phyloP scores from a whole-genome alignment of 2,888 invertebrate genomes.

The Pseudococcus longispinus region DNA sequence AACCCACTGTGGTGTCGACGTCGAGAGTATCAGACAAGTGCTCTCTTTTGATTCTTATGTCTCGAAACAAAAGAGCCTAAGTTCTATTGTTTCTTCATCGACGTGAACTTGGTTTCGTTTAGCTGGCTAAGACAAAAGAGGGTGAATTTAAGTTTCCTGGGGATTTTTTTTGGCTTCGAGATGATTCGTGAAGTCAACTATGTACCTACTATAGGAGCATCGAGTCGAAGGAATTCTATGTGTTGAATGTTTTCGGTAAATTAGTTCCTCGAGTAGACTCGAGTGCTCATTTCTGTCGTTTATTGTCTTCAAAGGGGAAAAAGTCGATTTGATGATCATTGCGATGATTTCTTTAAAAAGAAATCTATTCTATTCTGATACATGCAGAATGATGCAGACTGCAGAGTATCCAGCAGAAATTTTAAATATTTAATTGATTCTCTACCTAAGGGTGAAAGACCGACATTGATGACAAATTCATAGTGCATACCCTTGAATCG shows the following conservation, averaged over 20 bases:
- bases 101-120: background rate
- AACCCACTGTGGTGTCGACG: background rate
- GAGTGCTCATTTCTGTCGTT: background rate
- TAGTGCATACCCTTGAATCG: background rate
- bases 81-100: background rate
- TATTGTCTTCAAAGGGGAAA: too few relatives aligned
- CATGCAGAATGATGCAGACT: too few relatives aligned
- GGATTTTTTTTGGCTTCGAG: background rate
- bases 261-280: background rate
- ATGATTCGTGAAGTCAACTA: background rate
- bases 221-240: background rate
- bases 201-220: background rate
- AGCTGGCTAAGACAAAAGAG: background rate
- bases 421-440: too few relatives aligned
- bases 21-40: background rate
- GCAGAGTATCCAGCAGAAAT: too few relatives aligned
- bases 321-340: too few relatives aligned
- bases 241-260: background rate
- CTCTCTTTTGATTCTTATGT: background rate
- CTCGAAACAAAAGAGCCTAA: background rate
- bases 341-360: too few relatives aligned
- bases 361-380: too few relatives aligned
- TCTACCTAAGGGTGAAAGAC: too few relatives aligned
- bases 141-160: background rate
- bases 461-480: too few relatives aligned